A percentile compares a stretch with the other conserved stretches of the same genome.
These are phyloP conservation scores for Cheumatopsyche charites DNA, from an alignment of 1,140 invertebrate genomes.

Conservation along the genomic window DNA sequence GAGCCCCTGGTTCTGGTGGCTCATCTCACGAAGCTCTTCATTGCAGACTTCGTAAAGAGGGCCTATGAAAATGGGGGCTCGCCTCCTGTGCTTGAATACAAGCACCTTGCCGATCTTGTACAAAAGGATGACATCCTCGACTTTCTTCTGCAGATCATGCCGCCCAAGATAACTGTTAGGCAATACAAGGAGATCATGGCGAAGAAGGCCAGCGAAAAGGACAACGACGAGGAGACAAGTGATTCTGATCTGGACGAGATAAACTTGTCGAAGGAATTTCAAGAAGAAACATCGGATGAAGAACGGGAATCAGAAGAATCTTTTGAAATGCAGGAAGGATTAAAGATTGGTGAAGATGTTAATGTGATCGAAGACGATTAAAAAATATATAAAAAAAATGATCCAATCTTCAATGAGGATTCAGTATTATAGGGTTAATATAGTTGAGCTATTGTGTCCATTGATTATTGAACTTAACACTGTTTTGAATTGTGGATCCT, in stretches of 20 bases:
- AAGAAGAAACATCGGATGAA: too few relatives aligned
- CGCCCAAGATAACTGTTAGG: slow-evolving; percentile 71
- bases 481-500: too few relatives aligned
- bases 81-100: slow-evolving; percentile 66
- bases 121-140: slow-evolving; percentile 69
- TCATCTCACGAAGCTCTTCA: slow-evolving; percentile 77
- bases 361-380: too few relatives aligned
- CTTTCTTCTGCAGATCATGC: slow-evolving; percentile 73
- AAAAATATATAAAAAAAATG: too few relatives aligned
- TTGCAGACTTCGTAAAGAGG: slow-evolving; percentile 68
- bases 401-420: too few relatives aligned
- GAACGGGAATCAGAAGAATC: too few relatives aligned
- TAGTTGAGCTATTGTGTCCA: too few relatives aligned
- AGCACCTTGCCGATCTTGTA: slow-evolving; percentile 72
- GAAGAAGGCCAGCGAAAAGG: slow-evolving; percentile 59
- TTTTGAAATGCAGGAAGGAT: too few relatives aligned
- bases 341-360: too few relatives aligned
- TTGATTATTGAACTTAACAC: too few relatives aligned
- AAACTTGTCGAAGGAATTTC: too few relatives aligned
- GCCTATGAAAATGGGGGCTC: slow-evolving; percentile 60
- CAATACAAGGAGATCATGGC: slow-evolving; percentile 72
- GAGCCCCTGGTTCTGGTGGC: slow-evolving; percentile 75
- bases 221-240: slow-evolving; percentile 48
- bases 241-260: slow-evolving; percentile 60
- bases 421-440: too few relatives aligned